phyloP scores from a whole-genome alignment of 2,888 invertebrate genomes.

The Melieria omissa region DNA sequence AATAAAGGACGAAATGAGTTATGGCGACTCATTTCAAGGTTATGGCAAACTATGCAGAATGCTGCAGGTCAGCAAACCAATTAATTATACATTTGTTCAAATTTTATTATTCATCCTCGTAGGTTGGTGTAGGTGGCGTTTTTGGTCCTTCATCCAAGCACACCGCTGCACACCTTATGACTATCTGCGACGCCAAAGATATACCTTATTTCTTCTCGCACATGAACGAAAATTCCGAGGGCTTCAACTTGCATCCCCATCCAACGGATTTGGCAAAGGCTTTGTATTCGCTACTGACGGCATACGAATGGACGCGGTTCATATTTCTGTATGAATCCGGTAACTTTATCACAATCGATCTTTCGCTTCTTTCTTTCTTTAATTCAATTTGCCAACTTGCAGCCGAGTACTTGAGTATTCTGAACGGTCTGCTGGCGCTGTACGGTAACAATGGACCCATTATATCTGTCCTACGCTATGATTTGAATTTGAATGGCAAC shows the following conservation, averaged over 20 bases:
- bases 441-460: slow-evolving; percentile 70
- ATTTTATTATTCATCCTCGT: slow-evolving; percentile 1
- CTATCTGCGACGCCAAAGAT: slow-evolving; percentile 83
- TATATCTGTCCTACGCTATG: slow-evolving; percentile 73
- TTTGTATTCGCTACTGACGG: slow-evolving; percentile 75
- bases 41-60: slow-evolving; percentile 69
- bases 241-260: slow-evolving; percentile 79
- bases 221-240: slow-evolving; percentile 74
- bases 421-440: slow-evolving; percentile 78
- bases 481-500: slow-evolving; percentile 75
- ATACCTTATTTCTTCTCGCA: slow-evolving; percentile 86
- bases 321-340: slow-evolving; percentile 74
- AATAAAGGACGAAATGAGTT: slow-evolving; percentile 65
- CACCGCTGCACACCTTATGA: slow-evolving; percentile 81
- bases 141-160: slow-evolving; percentile 82
- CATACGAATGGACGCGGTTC: slow-evolving; percentile 84
- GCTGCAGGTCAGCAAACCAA: slow-evolving; percentile 67
- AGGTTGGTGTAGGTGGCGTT: slow-evolving; percentile 81
- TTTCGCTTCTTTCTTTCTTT: neutral
- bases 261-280: slow-evolving; percentile 74
- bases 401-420: slow-evolving; percentile 73
- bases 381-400: neutral
- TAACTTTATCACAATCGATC: slow-evolving; percentile 32
- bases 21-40: slow-evolving; percentile 70
- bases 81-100: neutral